A percentile compares a stretch with the other conserved stretches of the same genome.
phyloP scores from a whole-genome alignment of 2,113 vertebrate genomes.

The Gadus macrocephalus region DNA sequence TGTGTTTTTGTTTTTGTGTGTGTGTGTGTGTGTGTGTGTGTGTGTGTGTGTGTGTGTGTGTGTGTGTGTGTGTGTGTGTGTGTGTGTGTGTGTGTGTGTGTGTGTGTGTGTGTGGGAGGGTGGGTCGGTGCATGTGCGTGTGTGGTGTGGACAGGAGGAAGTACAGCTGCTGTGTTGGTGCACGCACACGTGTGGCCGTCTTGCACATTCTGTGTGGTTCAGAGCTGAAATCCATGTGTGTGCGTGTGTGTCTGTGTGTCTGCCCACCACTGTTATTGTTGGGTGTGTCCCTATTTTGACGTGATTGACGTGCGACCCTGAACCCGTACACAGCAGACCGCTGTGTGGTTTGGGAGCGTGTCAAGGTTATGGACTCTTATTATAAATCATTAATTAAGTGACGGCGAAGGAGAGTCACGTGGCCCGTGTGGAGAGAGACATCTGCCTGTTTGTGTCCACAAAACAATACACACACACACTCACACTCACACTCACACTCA shows the following conservation, averaged over 20 bases:
- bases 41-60: neutral
- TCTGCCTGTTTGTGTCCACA: conserved; percentile 4
- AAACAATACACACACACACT: neutral
- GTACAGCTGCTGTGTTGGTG: neutral
- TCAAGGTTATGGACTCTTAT: conserved; percentile 57
- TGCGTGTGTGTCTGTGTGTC: conserved; percentile 25
- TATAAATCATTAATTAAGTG: conserved; percentile 61
- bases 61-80: conserved; percentile 2
- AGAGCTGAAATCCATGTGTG: neutral
- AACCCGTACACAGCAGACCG: conserved; percentile 37
- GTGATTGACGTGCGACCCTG: conserved; percentile 65
- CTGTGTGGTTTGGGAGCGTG: conserved; percentile 34
- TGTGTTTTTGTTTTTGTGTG: neutral
- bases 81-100: neutral
- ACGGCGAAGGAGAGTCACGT: conserved; percentile 29
- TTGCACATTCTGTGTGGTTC: neutral
- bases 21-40: no score
- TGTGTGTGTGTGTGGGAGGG: conserved; percentile 18
- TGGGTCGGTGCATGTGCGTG: conserved; percentile 3
- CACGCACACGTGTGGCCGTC: no score
- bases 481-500: no score
- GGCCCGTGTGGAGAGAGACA: conserved; percentile 15
- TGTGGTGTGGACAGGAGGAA: neutral
- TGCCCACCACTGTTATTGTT: conserved; percentile 39
- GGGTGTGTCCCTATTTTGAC: conserved; percentile 65